Evolutionary conservation across 2,797 vertebrate species (phyloP).

Genomic region (Sebastes minor): DNA sequence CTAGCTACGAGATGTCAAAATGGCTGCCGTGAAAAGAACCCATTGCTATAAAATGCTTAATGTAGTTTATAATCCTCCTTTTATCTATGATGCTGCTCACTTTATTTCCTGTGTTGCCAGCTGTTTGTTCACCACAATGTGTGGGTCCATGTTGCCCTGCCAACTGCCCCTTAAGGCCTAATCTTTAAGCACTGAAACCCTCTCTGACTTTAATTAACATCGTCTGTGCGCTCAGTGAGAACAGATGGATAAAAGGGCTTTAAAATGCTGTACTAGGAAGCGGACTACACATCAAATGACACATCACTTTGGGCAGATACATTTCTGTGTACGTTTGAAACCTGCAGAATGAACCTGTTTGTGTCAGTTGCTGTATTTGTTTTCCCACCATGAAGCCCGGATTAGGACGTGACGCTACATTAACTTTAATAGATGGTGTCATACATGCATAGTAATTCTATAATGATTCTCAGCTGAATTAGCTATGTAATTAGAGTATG

Average conservation of each 20-base stretch:
- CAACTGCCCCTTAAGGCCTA: neutral
- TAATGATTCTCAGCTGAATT: neutral
- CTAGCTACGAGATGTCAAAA: neutral
- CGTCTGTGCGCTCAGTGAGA: conserved; percentile 22
- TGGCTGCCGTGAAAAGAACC: neutral
- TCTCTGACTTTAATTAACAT: conserved; percentile 18
- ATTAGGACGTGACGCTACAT: neutral
- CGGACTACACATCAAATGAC: neutral
- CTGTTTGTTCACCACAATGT: neutral
- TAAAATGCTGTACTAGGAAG: neutral
- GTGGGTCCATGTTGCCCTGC: neutral
- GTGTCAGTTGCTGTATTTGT: neutral
- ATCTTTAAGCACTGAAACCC: neutral
- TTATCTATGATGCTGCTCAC: neutral
- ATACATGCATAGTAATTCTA: neutral
- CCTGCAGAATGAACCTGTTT: neutral
- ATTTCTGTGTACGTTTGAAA: neutral
- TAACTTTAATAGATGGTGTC: neutral
- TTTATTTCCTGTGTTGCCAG: neutral
- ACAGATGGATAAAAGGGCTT: neutral
- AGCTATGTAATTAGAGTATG: neutral
- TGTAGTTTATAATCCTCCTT: neutral
- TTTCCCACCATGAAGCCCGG: neutral
- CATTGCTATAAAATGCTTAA: neutral
- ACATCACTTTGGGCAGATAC: neutral